Evolutionary conservation across 2,113 vertebrate species (phyloP).

Genomic region (Ammodramus savannarum): DNA sequence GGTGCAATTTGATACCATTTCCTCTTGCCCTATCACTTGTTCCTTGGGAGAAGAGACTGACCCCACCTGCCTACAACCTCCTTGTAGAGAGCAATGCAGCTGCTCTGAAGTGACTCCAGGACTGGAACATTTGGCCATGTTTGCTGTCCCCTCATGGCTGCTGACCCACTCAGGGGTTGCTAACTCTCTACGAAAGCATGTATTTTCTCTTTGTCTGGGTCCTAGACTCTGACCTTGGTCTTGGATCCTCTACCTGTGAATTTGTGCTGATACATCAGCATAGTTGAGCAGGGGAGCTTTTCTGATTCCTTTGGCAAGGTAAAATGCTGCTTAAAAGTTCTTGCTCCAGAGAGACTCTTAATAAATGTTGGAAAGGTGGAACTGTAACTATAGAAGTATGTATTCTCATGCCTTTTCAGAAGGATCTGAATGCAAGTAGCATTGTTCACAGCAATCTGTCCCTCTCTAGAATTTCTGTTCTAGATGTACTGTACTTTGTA

Average conservation of each 20-base stretch:
- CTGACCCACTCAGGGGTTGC: background rate
- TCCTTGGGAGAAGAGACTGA: accelerated
- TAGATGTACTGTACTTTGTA: background rate
- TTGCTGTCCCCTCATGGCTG: background rate
- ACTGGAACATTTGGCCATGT: background rate
- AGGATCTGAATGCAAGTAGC: background rate
- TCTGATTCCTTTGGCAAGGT: background rate
- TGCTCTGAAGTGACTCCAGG: background rate
- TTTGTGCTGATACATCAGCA: background rate
- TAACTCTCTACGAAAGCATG: background rate
- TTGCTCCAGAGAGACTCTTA: background rate
- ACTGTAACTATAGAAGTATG: accelerated
- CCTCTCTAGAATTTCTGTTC: background rate
- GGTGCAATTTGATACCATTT: background rate
- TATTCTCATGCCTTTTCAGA: background rate
- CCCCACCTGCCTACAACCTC: background rate
- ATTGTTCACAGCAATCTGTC: background rate
- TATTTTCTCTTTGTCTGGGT: background rate
- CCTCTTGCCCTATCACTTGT: background rate
- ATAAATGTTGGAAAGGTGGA: background rate
- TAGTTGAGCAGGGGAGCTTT: background rate
- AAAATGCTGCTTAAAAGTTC: background rate
- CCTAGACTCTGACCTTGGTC: background rate
- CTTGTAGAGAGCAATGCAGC: background rate
- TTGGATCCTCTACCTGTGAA: background rate